Evolutionary conservation across 1,140 invertebrate genomes (phyloP).

Genomic region (Brachionus sp.): DNA sequence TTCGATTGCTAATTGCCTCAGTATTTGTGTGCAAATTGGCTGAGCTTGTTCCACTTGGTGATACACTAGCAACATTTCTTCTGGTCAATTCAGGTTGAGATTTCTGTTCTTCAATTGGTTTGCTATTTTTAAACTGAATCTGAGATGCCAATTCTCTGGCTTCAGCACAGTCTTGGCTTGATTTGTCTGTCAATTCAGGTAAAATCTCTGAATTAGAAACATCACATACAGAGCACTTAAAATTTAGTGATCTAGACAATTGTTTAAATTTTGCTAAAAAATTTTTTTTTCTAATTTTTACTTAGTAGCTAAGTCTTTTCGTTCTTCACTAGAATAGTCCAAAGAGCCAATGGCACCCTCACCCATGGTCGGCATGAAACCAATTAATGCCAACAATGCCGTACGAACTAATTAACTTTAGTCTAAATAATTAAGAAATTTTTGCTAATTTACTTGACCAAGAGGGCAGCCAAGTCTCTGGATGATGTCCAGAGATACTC

Average conservation of each 20-base stretch:
- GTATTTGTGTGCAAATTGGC: not conserved
- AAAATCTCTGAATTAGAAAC: not conserved
- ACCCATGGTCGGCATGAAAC: constrained; percentile 81
- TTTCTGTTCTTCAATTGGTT: not conserved
- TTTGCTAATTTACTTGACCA: constrained; percentile 70
- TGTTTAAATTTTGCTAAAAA: not conserved
- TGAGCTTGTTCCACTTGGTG: not conserved
- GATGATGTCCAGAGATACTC: constrained; percentile 93
- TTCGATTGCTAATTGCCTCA: not conserved
- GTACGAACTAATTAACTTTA: constrained; percentile 70
- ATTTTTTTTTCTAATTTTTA: not conserved
- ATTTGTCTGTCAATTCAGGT: constrained; percentile 36
- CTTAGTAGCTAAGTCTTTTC: constrained; percentile 69
- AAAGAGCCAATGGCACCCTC: constrained; percentile 83
- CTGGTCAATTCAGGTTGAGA: not conserved
- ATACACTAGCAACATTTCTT: not conserved
- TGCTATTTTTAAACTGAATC: constrained; percentile 43
- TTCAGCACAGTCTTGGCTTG: not conserved
- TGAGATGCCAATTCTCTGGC: constrained; percentile 37
- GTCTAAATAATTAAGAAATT: not conserved
- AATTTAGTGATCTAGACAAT: constrained; percentile 18
- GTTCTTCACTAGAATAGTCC: constrained; percentile 78
- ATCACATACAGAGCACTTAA: constrained; percentile 31
- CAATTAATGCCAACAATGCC: constrained; percentile 81
- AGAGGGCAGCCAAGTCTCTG: constrained; percentile 92